Percentiles rank a stretch among this genome's conserved stretches.
phyloP scores from a whole-genome alignment of 2,888 invertebrate species.

The Caenorhabditis auriculariae region DNA sequence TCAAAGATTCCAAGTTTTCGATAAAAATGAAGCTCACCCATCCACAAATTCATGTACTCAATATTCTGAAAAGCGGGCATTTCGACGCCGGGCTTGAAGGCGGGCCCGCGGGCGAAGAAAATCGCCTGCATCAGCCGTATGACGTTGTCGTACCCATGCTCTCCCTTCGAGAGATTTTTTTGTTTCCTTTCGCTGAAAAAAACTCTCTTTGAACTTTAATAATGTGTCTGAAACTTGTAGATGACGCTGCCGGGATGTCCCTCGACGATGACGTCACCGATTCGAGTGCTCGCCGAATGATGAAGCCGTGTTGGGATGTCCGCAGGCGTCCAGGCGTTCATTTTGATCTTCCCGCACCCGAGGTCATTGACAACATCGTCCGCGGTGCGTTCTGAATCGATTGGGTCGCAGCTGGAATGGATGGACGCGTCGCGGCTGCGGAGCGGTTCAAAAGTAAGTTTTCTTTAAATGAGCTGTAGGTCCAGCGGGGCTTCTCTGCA shows the following conservation, averaged over 20 bases:
- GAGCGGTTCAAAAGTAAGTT: no score
- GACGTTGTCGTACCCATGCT: conserved; percentile 51
- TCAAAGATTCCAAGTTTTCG: no score
- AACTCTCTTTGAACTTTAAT: no score
- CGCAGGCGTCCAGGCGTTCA: conserved; percentile 39
- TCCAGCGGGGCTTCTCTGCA: no score
- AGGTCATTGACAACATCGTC: conserved; percentile 38
- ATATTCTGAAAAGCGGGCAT: conserved; percentile 50
- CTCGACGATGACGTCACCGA: conserved; percentile 56
- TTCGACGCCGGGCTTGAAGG: conserved; percentile 24
- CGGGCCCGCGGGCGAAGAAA: conserved; percentile 53
- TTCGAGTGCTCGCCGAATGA: conserved; percentile 38
- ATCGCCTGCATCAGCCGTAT: conserved; percentile 45
- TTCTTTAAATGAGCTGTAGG: no score
- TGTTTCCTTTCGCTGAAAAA: no score
- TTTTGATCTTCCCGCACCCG: conserved; percentile 40
- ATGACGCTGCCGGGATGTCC: conserved; percentile 50
- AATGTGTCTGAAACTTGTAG: no score
- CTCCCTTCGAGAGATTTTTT: no score
- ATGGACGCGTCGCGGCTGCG: no score
- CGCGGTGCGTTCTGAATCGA: conserved; percentile 26
- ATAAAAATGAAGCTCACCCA: no score
- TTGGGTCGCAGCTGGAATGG: no score
- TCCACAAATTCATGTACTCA: conserved; percentile 43
- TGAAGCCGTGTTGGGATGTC: conserved; percentile 48